Percentiles rank a stretch among this genome's conserved stretches.
These are phyloP conservation scores for Dynastes hyllus DNA, from an alignment of 2,888 invertebrate genomes.

Conservation along the genomic window DNA sequence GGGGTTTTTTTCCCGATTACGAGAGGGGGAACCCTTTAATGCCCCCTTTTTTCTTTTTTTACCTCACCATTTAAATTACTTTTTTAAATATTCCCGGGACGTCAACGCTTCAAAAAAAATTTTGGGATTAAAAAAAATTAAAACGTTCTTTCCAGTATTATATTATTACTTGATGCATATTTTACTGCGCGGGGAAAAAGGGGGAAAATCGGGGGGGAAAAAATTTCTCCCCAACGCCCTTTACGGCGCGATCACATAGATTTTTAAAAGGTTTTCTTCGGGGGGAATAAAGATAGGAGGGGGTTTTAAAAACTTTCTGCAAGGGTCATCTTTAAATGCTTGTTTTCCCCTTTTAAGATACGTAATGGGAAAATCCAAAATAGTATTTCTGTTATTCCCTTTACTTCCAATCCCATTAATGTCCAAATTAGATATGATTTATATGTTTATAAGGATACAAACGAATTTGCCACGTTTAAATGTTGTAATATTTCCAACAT, in stretches of 20 bases:
- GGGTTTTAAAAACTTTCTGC: too few relatives aligned
- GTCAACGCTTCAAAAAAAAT: too few relatives aligned
- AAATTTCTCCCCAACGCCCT: slow-evolving; percentile 47
- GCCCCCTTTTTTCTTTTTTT: too few relatives aligned
- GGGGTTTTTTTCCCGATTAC: slow-evolving; percentile 60
- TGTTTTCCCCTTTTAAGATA: slow-evolving; percentile 2
- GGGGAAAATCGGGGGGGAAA: slow-evolving; percentile 68
- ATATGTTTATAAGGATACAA: neutral
- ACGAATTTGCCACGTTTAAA: too few relatives aligned
- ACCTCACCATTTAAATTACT: slow-evolving; percentile 64
- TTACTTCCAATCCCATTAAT: slow-evolving; percentile 5
- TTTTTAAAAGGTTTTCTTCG: slow-evolving; percentile 19
- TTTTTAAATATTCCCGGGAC: slow-evolving; percentile 72
- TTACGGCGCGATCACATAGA: slow-evolving; percentile 25
- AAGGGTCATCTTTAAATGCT: slow-evolving; percentile 22
- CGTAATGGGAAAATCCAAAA: too few relatives aligned
- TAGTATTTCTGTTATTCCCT: slow-evolving; percentile 34
- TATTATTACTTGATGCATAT: slow-evolving; percentile 72
- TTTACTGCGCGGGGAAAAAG: slow-evolving; percentile 67
- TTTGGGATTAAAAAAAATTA: too few relatives aligned
- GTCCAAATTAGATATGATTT: slow-evolving; percentile 20
- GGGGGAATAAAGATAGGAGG: slow-evolving; percentile 3
- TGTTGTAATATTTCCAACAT: too few relatives aligned
- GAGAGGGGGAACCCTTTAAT: too few relatives aligned
- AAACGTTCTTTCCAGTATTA: slow-evolving; percentile 69